Conservation (phyloP, 2,113 vertebrate genomes). For the Tetrao urogallus region DNA sequence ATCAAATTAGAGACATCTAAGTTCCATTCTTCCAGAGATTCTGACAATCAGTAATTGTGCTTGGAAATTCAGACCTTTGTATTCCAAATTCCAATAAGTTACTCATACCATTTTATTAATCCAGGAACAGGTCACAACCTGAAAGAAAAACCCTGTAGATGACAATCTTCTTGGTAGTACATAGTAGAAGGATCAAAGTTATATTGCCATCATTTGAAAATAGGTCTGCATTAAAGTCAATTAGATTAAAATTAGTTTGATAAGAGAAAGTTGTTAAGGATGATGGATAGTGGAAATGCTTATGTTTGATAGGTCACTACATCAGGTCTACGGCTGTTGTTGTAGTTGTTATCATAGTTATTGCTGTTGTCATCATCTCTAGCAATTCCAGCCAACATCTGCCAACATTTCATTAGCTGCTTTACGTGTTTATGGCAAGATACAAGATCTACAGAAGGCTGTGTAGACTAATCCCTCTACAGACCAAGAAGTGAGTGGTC, state of each 20-base stretch:
- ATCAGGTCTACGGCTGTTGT: not conserved
- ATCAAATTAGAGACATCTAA: not conserved
- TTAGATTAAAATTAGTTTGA: constrained; percentile 38
- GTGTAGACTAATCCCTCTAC: not conserved
- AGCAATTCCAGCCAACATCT: not conserved
- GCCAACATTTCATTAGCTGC: not conserved
- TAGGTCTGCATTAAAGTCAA: not conserved
- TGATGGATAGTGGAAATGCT: not conserved
- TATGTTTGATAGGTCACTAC: not conserved
- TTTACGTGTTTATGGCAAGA: not conserved
- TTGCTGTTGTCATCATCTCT: not conserved
- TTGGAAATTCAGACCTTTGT: not conserved
- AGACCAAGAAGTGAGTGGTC: not conserved
- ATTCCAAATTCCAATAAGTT: not conserved
- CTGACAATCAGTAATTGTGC: not conserved
- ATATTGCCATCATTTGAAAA: not conserved
- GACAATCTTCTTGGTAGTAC: constrained; percentile 6
- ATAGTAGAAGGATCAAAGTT: constrained; percentile 35
- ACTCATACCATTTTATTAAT: not conserved
- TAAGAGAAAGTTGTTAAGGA: constrained; percentile 12
- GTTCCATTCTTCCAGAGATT: not conserved
- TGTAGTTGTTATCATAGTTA: not conserved
- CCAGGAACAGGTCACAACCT: constrained; percentile 37
- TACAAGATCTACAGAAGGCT: not conserved
- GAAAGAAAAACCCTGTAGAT: constrained; percentile 13